Base-by-base conservation (phyloP, 1,140 invertebrate species). In the Eubasilissa regina region DNA sequence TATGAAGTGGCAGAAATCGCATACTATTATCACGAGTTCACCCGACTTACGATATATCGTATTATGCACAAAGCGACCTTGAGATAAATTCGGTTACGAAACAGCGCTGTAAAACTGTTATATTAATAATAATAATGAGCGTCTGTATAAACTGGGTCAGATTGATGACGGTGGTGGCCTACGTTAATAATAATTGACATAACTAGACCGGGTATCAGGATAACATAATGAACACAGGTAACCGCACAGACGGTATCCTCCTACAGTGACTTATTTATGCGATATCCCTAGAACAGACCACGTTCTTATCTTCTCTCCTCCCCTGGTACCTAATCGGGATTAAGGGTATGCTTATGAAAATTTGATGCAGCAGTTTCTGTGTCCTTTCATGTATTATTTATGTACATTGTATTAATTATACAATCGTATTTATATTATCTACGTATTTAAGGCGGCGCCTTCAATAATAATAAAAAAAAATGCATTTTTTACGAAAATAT, bases 221-320 rank as follows among this genome's bases (percentile, higher is more conserved):
- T 64, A 64, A 43, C 60, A 64, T 64, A 64, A 64, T 64, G 60
- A 64, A 64, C 19, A 64, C 60, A 64, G 60, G 60, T 43, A 64
- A 43, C 60, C 19, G 35, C 60, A 64, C 35, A 35, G 60, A 15
- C 55, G 55, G 17, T 58, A 58, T 58, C 55, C 17, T 58, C 9
- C 55, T 8, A 8, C 60, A 35, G 21, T 64, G 12, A 13, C 1
- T 64, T 64, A 64, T 64, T 64, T 25, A 64, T 43, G 60, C 60
- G 60, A 64, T 21, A 64, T 25, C 35, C 13, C 35, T 15, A 12
- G 35, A 64, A 13, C 60, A 43, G 60, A 25, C 35, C 6, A 64
- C 25, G 19, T 64, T 35, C 60, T 64, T 44, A 64, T 13, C 25
- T 62, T 13, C 17, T 35, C 25, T 13, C 9, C 25, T 35, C 60